Conservation (phyloP, 2,888 invertebrate genomes). For the Drosophila rubida region DNA sequence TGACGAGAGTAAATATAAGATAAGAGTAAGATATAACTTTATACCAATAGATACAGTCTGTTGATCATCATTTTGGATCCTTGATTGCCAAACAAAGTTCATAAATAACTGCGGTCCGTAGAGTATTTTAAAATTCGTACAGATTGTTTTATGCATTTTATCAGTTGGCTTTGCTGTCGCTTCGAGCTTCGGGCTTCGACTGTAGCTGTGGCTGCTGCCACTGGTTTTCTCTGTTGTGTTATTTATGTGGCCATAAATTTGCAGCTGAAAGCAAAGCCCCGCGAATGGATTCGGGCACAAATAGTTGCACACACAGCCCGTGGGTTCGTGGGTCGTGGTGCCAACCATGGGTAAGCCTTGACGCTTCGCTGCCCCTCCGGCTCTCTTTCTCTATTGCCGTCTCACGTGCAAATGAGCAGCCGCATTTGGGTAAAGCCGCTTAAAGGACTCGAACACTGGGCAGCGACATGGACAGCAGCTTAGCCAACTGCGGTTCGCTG, state of each 20-base stretch:
- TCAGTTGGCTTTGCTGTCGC: constrained; percentile 15
- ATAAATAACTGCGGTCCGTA: background rate
- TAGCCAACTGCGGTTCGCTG: constrained; percentile 72
- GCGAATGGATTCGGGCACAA: constrained; percentile 60
- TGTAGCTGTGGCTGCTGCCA: constrained; percentile 52
- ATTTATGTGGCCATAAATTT: constrained; percentile 76
- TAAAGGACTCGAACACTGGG: constrained; percentile 63
- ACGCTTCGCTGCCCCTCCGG: constrained; percentile 65
- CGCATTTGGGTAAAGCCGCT: constrained; percentile 63
- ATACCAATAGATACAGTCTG: no score
- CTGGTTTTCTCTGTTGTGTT: constrained; percentile 73
- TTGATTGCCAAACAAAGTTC: background rate
- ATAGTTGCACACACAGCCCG: constrained; percentile 56
- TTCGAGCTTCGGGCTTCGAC: constrained; percentile 2
- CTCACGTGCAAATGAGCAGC: constrained; percentile 74
- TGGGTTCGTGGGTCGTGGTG: background rate
- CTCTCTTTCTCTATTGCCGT: background rate
- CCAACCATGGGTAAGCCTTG: constrained; percentile 62
- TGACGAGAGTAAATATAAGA: no score
- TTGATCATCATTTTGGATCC: no score
- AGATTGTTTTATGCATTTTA: background rate
- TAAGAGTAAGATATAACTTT: no score
- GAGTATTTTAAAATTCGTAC: constrained; percentile 32
- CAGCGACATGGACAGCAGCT: constrained; percentile 55
- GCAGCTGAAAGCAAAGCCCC: constrained; percentile 76